Conservation (phyloP, 2,113 vertebrate species). For the Atherinomorus stipes region DNA sequence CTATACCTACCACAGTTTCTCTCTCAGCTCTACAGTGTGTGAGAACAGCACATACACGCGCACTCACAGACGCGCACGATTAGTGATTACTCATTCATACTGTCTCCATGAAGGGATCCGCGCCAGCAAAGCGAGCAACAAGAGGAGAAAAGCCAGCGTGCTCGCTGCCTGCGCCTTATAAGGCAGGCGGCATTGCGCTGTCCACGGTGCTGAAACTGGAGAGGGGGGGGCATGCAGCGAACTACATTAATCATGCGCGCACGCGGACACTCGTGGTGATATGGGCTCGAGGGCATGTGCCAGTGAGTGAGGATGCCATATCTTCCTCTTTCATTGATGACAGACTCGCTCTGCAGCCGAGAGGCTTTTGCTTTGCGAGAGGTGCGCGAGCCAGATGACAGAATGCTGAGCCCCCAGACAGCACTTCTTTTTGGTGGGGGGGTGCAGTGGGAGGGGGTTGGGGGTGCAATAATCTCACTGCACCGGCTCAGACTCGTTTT, state of each 20-base stretch:
- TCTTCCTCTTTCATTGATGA: slow-evolving; percentile 67
- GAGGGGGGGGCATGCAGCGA: slow-evolving; percentile 45
- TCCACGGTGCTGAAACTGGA: slow-evolving; percentile 77
- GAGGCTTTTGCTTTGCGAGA: slow-evolving; percentile 43
- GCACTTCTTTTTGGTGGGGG: slow-evolving; percentile 2
- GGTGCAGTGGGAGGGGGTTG: too few relatives aligned
- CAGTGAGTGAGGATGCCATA: slow-evolving; percentile 55
- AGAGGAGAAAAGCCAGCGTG: slow-evolving; percentile 11
- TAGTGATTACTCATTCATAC: slow-evolving; percentile 71
- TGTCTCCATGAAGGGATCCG: slow-evolving; percentile 45
- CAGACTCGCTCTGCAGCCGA: slow-evolving; percentile 43
- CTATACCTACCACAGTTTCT: slow-evolving; percentile 68
- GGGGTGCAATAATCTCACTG: slow-evolving; percentile 41
- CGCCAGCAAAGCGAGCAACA: slow-evolving; percentile 41
- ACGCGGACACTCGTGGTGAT: slow-evolving; percentile 2
- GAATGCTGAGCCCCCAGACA: slow-evolving; percentile 63
- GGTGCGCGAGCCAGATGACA: slow-evolving; percentile 48
- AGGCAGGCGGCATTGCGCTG: slow-evolving; percentile 76
- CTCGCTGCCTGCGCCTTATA: slow-evolving; percentile 62
- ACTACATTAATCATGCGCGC: slow-evolving; percentile 69
- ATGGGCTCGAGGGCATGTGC: slow-evolving; percentile 51
- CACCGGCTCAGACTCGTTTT: slow-evolving; percentile 27
- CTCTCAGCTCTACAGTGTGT: slow-evolving; percentile 66
- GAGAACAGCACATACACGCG: slow-evolving; percentile 26
- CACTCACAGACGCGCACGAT: slow-evolving; percentile 22